Conservation (phyloP, 1,140 invertebrate genomes). For the Macrobrachium nipponense region DNA sequence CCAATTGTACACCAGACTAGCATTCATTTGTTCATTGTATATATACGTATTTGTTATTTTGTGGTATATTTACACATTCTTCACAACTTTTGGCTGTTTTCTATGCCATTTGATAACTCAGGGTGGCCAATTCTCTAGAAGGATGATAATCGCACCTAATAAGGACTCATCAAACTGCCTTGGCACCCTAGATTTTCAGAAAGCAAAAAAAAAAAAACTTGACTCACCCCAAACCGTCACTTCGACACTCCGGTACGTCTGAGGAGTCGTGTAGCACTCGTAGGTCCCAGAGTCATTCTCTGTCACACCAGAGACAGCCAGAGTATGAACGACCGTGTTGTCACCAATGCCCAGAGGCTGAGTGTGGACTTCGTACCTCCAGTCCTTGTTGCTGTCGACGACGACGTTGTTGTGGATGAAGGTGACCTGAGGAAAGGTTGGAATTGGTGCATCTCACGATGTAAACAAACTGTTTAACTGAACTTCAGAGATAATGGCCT, state of each 20-base stretch:
- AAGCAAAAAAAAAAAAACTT: neutral
- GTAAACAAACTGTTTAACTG: too few relatives aligned
- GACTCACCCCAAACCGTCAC: slow-evolving; percentile 37
- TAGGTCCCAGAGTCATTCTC: slow-evolving; percentile 21
- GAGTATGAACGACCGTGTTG: neutral
- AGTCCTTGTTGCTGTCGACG: slow-evolving; percentile 13
- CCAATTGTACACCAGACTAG: too few relatives aligned
- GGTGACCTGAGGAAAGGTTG: slow-evolving; percentile 21
- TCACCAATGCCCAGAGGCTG: neutral
- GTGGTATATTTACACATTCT: too few relatives aligned
- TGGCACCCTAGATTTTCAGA: too few relatives aligned
- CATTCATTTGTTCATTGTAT: too few relatives aligned
- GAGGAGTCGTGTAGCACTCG: slow-evolving; percentile 34
- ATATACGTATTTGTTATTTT: too few relatives aligned
- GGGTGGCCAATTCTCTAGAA: too few relatives aligned
- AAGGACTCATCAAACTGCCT: too few relatives aligned
- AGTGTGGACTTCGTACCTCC: slow-evolving; percentile 26
- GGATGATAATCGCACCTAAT: too few relatives aligned
- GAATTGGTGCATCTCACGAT: neutral
- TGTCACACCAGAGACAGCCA: slow-evolving; percentile 9
- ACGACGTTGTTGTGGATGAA: slow-evolving; percentile 42
- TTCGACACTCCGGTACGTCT: neutral
- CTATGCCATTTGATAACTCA: too few relatives aligned
- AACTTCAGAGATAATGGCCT: too few relatives aligned
- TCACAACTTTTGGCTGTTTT: too few relatives aligned